Conservation (phyloP, 2,113 vertebrate species). For the Nyctibius bracteatus region DNA sequence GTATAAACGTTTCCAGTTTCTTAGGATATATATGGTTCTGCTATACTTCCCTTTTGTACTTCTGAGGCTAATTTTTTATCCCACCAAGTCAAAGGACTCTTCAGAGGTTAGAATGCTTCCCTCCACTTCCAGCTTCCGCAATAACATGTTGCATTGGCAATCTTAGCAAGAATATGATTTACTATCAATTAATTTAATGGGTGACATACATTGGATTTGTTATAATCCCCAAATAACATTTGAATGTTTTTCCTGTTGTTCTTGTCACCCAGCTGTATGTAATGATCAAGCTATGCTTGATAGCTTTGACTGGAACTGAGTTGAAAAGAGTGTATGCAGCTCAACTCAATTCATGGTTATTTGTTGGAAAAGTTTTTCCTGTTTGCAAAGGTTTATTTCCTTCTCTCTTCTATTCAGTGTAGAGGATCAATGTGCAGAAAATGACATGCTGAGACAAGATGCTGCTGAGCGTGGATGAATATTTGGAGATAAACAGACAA, state of each 20-base stretch:
- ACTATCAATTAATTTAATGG: not conserved
- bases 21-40: not conserved
- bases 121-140: not conserved
- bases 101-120: not conserved
- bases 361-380: not conserved
- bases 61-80: not conserved
- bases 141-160: not conserved
- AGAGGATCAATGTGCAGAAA: not conserved
- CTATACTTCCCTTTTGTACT: not conserved
- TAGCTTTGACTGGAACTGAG: not conserved
- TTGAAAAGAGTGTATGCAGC: not conserved
- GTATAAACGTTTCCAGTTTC: not conserved
- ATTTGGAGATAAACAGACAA: not conserved
- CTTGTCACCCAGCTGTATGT: not conserved
- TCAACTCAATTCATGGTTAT: not conserved
- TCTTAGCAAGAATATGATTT: not conserved
- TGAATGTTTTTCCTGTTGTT: not conserved
- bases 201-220: not conserved
- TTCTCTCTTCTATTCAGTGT: not conserved
- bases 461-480: not conserved
- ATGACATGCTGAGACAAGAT: not conserved
- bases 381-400: not conserved
- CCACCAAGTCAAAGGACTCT: not conserved
- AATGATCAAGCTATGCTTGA: not conserved
- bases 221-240: not conserved